Conservation (phyloP, 2,113 vertebrate genomes). For the Octodon degus region DNA sequence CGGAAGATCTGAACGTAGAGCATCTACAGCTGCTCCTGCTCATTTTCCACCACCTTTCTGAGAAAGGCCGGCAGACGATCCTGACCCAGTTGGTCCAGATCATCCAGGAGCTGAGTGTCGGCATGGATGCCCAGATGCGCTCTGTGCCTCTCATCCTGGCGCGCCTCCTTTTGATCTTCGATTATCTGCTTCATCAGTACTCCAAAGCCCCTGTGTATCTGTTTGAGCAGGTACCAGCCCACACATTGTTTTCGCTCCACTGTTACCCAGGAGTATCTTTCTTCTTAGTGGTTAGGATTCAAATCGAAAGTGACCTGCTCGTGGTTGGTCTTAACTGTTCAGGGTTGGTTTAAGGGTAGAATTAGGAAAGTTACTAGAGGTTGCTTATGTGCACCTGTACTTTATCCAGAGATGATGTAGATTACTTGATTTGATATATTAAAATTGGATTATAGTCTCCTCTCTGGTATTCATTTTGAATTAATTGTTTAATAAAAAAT, state of each 20-base stretch:
- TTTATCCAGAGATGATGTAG: neutral
- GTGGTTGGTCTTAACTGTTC: neutral
- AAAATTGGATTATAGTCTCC: neutral
- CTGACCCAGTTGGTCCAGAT: slow-evolving; percentile 93
- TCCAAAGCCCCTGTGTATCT: slow-evolving; percentile 94
- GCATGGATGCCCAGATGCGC: slow-evolving; percentile 91
- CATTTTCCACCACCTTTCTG: slow-evolving; percentile 97
- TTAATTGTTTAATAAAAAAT: neutral
- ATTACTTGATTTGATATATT: neutral
- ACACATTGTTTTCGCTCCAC: neutral
- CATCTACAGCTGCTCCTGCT: slow-evolving; percentile 98
- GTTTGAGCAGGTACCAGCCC: slow-evolving; percentile 93
- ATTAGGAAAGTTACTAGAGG: neutral
- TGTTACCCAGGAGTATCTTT: neutral
- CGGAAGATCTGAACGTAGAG: slow-evolving; percentile 96
- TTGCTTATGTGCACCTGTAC: neutral
- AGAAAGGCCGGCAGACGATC: slow-evolving; percentile 91
- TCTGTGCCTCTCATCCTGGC: slow-evolving; percentile 93
- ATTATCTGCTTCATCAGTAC: slow-evolving; percentile 97
- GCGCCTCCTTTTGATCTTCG: slow-evolving; percentile 94
- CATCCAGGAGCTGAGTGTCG: slow-evolving; percentile 92
- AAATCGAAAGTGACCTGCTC: neutral
- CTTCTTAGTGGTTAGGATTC: neutral
- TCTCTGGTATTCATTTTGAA: neutral
- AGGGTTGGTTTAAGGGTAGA: neutral